phyloP scores from a whole-genome alignment of 2,888 invertebrate genomes.

The Dichetophora obliterata region DNA sequence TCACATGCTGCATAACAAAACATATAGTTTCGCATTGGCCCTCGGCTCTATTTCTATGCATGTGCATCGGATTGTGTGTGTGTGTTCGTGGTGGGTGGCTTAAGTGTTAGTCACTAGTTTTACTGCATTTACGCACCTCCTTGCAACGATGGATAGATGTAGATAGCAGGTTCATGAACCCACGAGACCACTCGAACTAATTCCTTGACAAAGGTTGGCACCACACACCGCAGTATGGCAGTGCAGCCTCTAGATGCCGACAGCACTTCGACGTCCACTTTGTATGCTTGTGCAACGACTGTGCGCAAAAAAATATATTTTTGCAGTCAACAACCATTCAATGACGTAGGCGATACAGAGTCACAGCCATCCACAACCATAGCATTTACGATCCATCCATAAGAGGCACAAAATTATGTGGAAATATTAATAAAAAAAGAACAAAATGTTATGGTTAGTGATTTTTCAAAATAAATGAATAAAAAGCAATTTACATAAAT shows the following conservation, averaged over 20 bases:
- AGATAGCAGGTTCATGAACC: conserved; percentile 81
- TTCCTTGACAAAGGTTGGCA: conserved; percentile 81
- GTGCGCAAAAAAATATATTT: conserved; percentile 50
- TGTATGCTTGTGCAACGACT: conserved; percentile 82
- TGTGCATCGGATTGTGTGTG: conserved; percentile 14
- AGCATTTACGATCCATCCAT: background rate
- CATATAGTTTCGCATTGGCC: conserved; percentile 35
- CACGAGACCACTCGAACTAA: conserved; percentile 81
- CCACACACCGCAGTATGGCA: conserved; percentile 79
- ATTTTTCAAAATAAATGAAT: too few species aligned
- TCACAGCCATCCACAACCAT: background rate
- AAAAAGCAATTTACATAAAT: too few species aligned
- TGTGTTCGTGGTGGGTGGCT: conserved; percentile 43
- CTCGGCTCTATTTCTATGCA: background rate
- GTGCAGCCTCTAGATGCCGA: conserved; percentile 80
- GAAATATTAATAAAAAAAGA: background rate
- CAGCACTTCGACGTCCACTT: conserved; percentile 79
- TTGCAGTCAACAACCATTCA: conserved; percentile 20
- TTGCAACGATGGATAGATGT: conserved; percentile 81
- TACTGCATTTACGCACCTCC: conserved; percentile 74
- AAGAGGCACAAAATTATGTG: background rate
- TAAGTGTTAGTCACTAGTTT: background rate
- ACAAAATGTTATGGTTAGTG: background rate
- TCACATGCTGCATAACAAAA: conserved; percentile 6
- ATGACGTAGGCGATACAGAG: background rate